Percentiles rank a stretch among this genome's conserved stretches.
Conservation (phyloP, 2,888 invertebrate species). For the Chymomyza procnemis region DNA sequence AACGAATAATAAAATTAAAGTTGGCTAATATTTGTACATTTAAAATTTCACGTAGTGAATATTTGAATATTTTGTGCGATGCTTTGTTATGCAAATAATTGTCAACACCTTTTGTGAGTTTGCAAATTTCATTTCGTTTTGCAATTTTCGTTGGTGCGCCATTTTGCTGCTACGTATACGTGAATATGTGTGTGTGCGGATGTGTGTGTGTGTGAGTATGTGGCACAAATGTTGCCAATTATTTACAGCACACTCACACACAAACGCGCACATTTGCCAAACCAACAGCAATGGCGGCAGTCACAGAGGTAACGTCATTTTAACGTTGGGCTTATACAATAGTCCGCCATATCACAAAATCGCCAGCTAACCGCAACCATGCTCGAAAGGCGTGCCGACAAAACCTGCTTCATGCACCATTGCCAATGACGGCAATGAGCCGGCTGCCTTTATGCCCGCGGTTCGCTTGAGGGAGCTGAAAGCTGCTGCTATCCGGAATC, state of each 20-base stretch:
- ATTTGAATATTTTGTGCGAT: slow-evolving; percentile 6
- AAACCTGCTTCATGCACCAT: slow-evolving; percentile 67
- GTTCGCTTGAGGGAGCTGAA: not conserved
- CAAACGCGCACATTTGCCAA: not conserved
- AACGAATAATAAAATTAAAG: not conserved
- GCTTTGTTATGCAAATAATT: slow-evolving; percentile 74
- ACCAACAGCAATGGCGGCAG: not conserved
- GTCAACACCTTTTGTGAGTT: slow-evolving; percentile 71
- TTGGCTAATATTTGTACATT: not conserved
- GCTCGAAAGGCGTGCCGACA: slow-evolving; percentile 65
- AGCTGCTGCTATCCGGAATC: not conserved
- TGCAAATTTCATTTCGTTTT: slow-evolving; percentile 68
- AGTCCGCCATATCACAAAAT: slow-evolving; percentile 25
- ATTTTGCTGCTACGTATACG: not conserved
- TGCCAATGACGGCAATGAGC: slow-evolving; percentile 33
- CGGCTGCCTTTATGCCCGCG: not conserved
- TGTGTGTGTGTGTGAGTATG: slow-evolving; percentile 36
- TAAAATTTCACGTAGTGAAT: not conserved
- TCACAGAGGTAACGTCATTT: slow-evolving; percentile 26
- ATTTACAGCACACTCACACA: slow-evolving; percentile 57
- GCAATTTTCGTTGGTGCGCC: slow-evolving; percentile 40
- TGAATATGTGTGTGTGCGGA: slow-evolving; percentile 14
- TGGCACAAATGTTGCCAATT: slow-evolving; percentile 69
- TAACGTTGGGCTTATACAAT: slow-evolving; percentile 47
- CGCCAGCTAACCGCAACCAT: slow-evolving; percentile 58